Conservation (phyloP, 1,140 invertebrate species). For the Panagrolaimus sp. region DNA sequence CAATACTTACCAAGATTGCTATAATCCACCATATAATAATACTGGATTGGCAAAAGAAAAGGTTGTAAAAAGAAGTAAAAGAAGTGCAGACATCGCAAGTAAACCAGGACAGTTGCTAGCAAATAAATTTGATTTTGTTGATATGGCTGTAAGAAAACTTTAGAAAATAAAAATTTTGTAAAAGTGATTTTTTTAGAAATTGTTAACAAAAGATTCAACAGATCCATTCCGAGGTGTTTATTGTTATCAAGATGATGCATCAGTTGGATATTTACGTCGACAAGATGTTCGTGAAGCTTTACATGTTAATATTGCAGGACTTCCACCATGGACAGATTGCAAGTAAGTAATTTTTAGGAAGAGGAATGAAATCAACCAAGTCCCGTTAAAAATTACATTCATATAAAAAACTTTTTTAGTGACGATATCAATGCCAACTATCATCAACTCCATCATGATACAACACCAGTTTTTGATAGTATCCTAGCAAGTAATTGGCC, state of each 20-base stretch:
- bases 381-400: too few relatives aligned
- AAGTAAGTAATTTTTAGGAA: constrained; percentile 18
- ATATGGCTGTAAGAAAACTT: constrained; percentile 9
- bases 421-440: constrained; percentile 10
- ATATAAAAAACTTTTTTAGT: too few relatives aligned
- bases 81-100: background rate
- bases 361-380: too few relatives aligned
- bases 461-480: constrained; percentile 26
- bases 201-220: constrained; percentile 13
- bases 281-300: constrained; percentile 26
- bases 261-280: constrained; percentile 18
- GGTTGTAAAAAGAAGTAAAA: constrained; percentile 15
- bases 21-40: constrained; percentile 26
- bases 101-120: background rate
- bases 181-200: too few relatives aligned
- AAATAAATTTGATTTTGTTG: constrained; percentile 16
- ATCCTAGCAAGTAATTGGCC: constrained; percentile 29
- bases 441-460: constrained; percentile 30
- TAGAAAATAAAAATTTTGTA: background rate
- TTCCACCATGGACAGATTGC: constrained; percentile 29
- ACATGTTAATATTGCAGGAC: constrained; percentile 20
- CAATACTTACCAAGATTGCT: constrained; percentile 46
- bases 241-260: constrained; percentile 18
- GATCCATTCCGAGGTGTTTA: constrained; percentile 23
- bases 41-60: background rate